A percentile compares a stretch with the other conserved stretches of the same genome.
Evolutionary conservation across 2,888 invertebrate species (phyloP).

Genomic region (Limulus polyphemus): DNA sequence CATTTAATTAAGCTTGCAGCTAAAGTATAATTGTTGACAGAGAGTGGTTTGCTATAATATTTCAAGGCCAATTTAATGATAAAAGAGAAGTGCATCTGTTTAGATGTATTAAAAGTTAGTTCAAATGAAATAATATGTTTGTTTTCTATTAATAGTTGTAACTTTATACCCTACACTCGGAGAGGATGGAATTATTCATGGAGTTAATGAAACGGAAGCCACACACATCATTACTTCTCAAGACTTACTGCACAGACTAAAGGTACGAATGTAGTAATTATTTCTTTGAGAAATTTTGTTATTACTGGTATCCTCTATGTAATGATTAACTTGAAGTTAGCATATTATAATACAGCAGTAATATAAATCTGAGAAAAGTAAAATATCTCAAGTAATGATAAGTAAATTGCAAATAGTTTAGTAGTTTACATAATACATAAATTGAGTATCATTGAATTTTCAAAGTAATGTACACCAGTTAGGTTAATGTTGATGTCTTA

Average conservation of each 20-base stretch:
- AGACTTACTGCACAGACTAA: constrained; percentile 78
- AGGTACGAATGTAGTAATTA: constrained; percentile 28
- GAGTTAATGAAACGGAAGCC: constrained; percentile 88
- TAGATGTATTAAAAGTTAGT: no score
- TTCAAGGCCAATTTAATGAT: no score
- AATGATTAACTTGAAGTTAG: not conserved
- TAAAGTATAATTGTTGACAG: no score
- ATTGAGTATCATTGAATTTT: no score
- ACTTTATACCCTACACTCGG: constrained; percentile 95
- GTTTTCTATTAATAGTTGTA: constrained; percentile 47
- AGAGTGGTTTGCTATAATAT: no score
- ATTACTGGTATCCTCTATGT: not conserved
- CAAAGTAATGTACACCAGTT: no score
- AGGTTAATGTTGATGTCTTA: no score
- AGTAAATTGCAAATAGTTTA: not conserved
- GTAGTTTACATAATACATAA: no score
- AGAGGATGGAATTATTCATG: constrained; percentile 85
- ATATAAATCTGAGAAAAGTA: not conserved
- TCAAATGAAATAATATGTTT: not conserved
- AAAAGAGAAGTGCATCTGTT: no score
- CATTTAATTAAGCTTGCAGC: no score
- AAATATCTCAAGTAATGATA: not conserved
- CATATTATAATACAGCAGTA: not conserved
- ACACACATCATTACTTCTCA: constrained; percentile 82
- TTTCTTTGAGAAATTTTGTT: not conserved